phyloP scores from a whole-genome alignment of 2,113 vertebrate species.

The Phalacrocorax pelagicus region DNA sequence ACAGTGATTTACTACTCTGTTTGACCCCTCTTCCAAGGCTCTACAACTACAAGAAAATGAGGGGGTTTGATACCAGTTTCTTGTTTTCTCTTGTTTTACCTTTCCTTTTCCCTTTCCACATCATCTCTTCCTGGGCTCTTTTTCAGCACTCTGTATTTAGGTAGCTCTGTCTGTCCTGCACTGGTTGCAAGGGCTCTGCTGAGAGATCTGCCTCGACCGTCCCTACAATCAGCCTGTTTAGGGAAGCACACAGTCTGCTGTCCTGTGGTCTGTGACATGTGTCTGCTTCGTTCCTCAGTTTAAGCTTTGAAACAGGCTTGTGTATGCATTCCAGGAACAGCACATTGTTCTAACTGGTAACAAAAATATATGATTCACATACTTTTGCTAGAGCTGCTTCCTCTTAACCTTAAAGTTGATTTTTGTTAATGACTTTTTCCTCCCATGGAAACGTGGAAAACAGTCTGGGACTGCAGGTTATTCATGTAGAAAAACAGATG shows the following conservation, averaged over 20 bases:
- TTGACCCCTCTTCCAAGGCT: not conserved
- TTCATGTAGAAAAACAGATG: not conserved
- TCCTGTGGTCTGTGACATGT: not conserved
- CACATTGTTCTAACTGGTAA: conserved; percentile 7
- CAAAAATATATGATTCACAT: not conserved
- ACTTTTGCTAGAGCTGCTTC: conserved; percentile 17
- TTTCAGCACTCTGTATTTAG: not conserved
- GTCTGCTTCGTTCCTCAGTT: not conserved
- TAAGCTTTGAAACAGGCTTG: not conserved
- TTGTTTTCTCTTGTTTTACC: not conserved
- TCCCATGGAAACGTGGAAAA: not conserved
- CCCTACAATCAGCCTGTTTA: not conserved
- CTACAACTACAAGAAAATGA: not conserved
- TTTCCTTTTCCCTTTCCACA: not conserved
- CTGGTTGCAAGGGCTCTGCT: not conserved
- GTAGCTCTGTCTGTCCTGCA: not conserved
- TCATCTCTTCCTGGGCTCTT: not conserved
- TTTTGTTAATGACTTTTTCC: conserved; percentile 20
- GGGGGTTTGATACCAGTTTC: not conserved
- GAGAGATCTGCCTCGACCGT: not conserved
- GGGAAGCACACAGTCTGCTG: not conserved
- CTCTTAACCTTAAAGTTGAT: conserved; percentile 7
- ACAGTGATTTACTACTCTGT: not conserved
- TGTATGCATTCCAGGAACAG: not conserved
- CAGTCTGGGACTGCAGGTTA: not conserved